A percentile compares a stretch with the other conserved stretches of the same genome.
Evolutionary conservation across 2,113 vertebrate genomes (phyloP).

Genomic region (Rhinogobius similis): DNA sequence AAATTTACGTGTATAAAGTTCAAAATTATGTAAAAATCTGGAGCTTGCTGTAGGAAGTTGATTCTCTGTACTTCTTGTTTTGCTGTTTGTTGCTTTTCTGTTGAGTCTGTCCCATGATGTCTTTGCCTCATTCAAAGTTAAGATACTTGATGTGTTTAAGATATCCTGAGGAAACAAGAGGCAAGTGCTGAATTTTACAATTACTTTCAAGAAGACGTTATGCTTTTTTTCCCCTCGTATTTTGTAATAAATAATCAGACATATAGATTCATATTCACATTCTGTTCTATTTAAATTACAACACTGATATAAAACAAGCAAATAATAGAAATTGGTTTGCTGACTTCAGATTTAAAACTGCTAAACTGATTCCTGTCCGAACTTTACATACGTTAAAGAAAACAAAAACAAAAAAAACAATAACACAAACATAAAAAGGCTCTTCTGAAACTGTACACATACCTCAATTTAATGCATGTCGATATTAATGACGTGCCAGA

Average conservation of each 20-base stretch:
- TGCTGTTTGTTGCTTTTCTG: background rate
- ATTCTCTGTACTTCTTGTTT: background rate
- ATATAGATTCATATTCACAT: background rate
- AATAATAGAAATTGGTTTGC: no score
- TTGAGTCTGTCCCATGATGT: slow-evolving; percentile 32
- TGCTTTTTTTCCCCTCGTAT: background rate
- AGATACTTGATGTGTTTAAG: slow-evolving; percentile 33
- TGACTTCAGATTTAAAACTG: no score
- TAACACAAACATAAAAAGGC: no score
- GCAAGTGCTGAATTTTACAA: background rate
- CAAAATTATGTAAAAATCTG: slow-evolving; percentile 23
- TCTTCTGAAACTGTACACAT: no score
- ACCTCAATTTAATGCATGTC: no score
- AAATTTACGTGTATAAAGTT: background rate
- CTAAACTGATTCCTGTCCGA: no score
- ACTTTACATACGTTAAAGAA: no score
- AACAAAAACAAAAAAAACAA: no score
- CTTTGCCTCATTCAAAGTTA: slow-evolving; percentile 20
- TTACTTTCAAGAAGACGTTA: background rate
- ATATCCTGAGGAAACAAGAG: slow-evolving; percentile 36
- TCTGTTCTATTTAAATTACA: background rate
- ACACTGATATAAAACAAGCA: no score
- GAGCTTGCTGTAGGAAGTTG: slow-evolving; percentile 3
- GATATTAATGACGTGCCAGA: no score
- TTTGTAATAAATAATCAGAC: background rate